Base-by-base conservation (phyloP, 2,797 vertebrate species). In the Acanthurus tractus region DNA sequence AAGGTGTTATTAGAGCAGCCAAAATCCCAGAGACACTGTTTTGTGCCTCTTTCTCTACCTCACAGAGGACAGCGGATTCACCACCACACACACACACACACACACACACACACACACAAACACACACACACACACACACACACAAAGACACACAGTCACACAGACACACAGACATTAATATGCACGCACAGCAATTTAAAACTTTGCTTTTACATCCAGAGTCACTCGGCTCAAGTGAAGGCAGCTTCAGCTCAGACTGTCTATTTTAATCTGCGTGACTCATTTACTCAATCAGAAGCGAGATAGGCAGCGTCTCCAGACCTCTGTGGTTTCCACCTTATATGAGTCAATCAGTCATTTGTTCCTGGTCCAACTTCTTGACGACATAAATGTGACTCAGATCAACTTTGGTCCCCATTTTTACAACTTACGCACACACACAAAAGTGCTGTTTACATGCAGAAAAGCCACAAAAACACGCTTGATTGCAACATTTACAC, bases 1-100 rank as follows among this genome's bases (percentile, higher is more conserved):
- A 95, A 93, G 90, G 91, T 94, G 93, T 90, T 94, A 91, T 93
- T 93, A 93, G 87, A 92, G 86, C 79, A 88, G 74, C 83, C 83
- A 78, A 89, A 93, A 89, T 81, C 78, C 75, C 64, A 78, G 79
- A 73, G 67, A 80, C 68, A 55, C 67, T 75, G 81, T 78, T 73
- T 84, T 83, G 74, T 78, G 69, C 65, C 69, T 81, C 59, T 80
- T 68, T 64, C 63, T 62, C 66, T 66, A 45, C 50, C 40, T 78
- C 70, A 85, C 69, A 81, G 59, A 78, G 70, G 66, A 85, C 67
- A 74, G 82, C 76, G 66, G 48, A 88, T 44, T 64, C 57, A 46
- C 68, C 78, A 34, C 59, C 70, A 74, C 75, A 58, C 53, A 59
- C 70, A 57, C 22, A 58, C n/a, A 44, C 45, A 23, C 25, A 29